Base-by-base conservation (phyloP, 2,113 vertebrate genomes). In the Ictalurus punctatus region DNA sequence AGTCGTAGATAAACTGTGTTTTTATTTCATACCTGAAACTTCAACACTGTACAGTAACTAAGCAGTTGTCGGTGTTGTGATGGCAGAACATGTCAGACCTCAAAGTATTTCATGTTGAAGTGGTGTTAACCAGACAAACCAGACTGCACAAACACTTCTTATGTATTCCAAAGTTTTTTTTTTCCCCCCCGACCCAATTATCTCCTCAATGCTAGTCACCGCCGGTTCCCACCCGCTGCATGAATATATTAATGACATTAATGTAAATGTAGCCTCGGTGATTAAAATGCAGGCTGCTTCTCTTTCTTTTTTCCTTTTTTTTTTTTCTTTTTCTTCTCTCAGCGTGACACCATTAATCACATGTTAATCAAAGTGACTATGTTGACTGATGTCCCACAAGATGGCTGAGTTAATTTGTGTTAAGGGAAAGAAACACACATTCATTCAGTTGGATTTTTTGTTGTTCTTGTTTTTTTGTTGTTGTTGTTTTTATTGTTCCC, bases 241-340 rank as follows among this genome's bases (percentile, higher is more conserved):
- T 40, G 76, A 84, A 69, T 86, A 91, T 86, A 86, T 89, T 84
- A 91, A 81, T 30, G 76, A 74, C 37, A 65, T 83, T 78, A 67
- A 71, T 86, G 67, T 58, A 83, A 86, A 88, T 19, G 30, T 63
- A 67, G 59, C 48, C 61, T 82, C 52, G 25, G 79, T 89, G 69
- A 79, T 86, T 86, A 86, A 87, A 37, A 81, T 44, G 30, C 86
- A 59, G 76, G 76, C 80, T 73, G 4, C 52, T 58, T 58, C 21
- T 23, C 48, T 9, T 44, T 17, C 7, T 59, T 59, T 56, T 23
- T 40, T 10, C 6, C 25, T 69, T n/a, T 30, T 40, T 44, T 21
- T 44, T 67, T 65, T 44, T 30, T 12, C 48, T 44, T 30, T 12
- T 40, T 40, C 37, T 44, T 67, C 54, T 71, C 84, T 85, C 84